Evolutionary conservation across 2,888 invertebrate genomes (phyloP).

Genomic region (Lepetodrilus schrolli): DNA sequence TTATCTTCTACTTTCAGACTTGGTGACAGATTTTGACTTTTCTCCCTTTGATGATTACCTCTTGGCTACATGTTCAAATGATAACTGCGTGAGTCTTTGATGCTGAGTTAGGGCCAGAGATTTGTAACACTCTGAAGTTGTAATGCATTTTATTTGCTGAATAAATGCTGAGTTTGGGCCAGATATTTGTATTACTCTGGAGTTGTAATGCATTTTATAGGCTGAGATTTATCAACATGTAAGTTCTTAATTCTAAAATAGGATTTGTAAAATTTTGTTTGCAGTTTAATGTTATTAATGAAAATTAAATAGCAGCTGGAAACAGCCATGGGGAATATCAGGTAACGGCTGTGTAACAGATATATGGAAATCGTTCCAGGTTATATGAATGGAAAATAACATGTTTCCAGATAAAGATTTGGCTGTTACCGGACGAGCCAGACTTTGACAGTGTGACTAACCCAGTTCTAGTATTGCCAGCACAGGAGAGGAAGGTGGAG

Average conservation of each 20-base stretch:
- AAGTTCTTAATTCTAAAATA: too few species aligned
- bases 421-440: slow-evolving; percentile 90
- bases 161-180: too few species aligned
- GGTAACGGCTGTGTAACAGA: background rate
- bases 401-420: slow-evolving; percentile 85
- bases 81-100: slow-evolving; percentile 76
- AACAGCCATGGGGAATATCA: background rate
- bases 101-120: too few species aligned
- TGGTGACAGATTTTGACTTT: slow-evolving; percentile 95
- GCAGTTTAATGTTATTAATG: too few species aligned
- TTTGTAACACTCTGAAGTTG: too few species aligned
- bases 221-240: too few species aligned
- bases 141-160: too few species aligned
- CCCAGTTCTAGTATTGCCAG: slow-evolving; percentile 69
- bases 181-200: too few species aligned
- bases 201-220: too few species aligned
- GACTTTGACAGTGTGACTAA: slow-evolving; percentile 82
- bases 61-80: slow-evolving; percentile 85
- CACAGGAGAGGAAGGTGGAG: slow-evolving; percentile 88
- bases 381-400: background rate
- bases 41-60: slow-evolving; percentile 96
- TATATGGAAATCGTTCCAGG: too few species aligned
- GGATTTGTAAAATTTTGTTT: too few species aligned
- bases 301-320: background rate
- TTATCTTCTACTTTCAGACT: slow-evolving; percentile 82